Evolutionary conservation across 1,140 invertebrate species (phyloP), one percentile per base, ranked within the genome.

Genomic region (Micrasema minimum): DNA sequence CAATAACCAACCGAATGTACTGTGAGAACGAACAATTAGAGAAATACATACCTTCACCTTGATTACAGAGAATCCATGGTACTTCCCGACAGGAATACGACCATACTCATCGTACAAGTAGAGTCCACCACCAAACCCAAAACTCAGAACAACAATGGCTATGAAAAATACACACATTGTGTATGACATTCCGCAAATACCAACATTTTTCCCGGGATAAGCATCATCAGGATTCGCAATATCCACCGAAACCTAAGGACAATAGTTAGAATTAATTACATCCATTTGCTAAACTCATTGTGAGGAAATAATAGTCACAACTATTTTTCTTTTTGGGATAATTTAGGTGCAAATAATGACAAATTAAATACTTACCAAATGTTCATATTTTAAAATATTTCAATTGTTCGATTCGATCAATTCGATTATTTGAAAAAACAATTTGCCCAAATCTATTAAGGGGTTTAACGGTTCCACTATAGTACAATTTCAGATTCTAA

Each of bases 71-170:
- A 88, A 89, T 20, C 90, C 89, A 45, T 87, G 87, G 77, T 87
- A 90, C 61, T 85, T 86, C 9, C 87, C 84, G 77, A 86, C 81
- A 80, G 89, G 85, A 37, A 85, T 81, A 35, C 87, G 87, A 1
- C 88, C 82, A 79, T 92, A 91, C 65, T 92, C 87, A n/a, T 87
- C 88, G 80, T 94, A 95, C 20, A 96, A 82, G 76, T 91, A 90
- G 43, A 92, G 85, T 12, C 93, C 93, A 22, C 90, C 89, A 57
- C 92, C 85, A 31, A 95, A 88, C 5, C 92, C 92, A 76, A 91
- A 87, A 48, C 90, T 87, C 77, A 94, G 88, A 1, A 94, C 89
- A 35, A 92, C 77, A 0, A 94, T 76, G 0, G 91, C 89, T 22
- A 89, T 88, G 18, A 95, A 80, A 61, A 92, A 87, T n/a, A 95